phyloP scores from a whole-genome alignment of 1,140 invertebrate species.

The Drosophila sechellia region DNA sequence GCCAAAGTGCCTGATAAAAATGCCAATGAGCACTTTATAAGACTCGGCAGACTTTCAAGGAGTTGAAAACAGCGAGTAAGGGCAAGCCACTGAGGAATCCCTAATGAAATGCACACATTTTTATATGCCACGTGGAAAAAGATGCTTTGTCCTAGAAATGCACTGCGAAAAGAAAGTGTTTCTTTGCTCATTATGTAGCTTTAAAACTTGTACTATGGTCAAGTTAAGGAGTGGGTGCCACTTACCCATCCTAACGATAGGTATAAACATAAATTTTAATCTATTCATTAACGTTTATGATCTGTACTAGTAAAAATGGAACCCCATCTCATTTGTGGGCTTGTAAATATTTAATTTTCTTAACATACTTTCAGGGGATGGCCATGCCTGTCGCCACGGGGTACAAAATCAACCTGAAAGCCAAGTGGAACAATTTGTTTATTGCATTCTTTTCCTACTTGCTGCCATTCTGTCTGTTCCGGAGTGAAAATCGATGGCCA shows the following conservation, averaged over 20 bases:
- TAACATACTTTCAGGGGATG: slow-evolving; percentile 33
- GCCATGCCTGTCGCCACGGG: background rate
- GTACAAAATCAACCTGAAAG: background rate
- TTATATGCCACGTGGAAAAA: background rate
- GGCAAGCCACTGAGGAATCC: background rate
- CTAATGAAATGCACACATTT: background rate
- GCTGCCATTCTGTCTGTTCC: background rate
- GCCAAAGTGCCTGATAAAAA: slow-evolving; percentile 21
- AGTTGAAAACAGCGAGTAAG: background rate
- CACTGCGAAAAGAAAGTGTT: background rate
- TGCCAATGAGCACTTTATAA: slow-evolving; percentile 2
- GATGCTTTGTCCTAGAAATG: background rate
- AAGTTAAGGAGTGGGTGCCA: no score
- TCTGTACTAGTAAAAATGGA: no score
- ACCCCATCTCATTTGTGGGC: background rate
- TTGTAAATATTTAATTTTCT: background rate
- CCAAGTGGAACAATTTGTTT: slow-evolving; percentile 8
- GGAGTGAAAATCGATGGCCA: slow-evolving; percentile 29
- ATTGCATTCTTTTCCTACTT: slow-evolving; percentile 23
- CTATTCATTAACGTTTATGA: no score
- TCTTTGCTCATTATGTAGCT: no score
- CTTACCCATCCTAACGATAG: no score
- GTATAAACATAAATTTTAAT: no score
- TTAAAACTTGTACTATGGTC: no score
- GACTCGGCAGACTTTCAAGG: slow-evolving; percentile 9